phyloP scores from a whole-genome alignment of 2,888 invertebrate genomes.

The Temnothorax unifasciatus region DNA sequence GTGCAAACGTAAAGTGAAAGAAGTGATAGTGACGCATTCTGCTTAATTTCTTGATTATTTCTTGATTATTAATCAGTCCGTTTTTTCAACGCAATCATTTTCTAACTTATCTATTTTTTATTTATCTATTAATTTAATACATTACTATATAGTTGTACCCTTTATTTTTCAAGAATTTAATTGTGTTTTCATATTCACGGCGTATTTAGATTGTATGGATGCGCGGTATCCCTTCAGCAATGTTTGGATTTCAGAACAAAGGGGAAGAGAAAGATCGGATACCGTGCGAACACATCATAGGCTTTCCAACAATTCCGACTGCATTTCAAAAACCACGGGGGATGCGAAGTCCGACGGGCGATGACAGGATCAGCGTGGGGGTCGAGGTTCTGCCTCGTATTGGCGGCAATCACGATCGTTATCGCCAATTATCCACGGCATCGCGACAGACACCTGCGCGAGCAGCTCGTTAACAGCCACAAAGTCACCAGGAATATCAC shows the following conservation, averaged over 20 bases:
- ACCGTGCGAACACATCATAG: background rate
- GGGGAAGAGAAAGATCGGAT: background rate
- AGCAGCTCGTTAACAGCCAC: conserved; percentile 73
- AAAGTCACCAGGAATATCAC: conserved; percentile 75
- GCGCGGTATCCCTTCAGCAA: conserved; percentile 1
- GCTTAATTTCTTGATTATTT: background rate
- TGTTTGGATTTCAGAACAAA: conserved; percentile 62
- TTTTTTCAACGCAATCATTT: background rate
- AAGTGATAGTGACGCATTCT: background rate
- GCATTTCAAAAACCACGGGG: conserved; percentile 76
- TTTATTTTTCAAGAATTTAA: conserved; percentile 16
- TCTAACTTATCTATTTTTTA: conserved; percentile 1
- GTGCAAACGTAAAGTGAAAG: background rate
- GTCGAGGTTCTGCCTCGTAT: conserved; percentile 82
- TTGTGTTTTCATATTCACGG: background rate
- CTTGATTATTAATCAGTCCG: background rate
- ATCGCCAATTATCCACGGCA: conserved; percentile 83
- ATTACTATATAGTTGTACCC: background rate
- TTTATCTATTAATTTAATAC: background rate
- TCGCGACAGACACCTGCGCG: conserved; percentile 77
- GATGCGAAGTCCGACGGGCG: conserved; percentile 84
- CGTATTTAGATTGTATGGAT: background rate
- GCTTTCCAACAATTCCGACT: conserved; percentile 50
- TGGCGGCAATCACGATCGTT: conserved; percentile 82
- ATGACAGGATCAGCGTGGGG: conserved; percentile 82